These are phyloP conservation scores for Natator depressus DNA, from an alignment of 2,113 vertebrate genomes.

Conservation along the genomic window DNA sequence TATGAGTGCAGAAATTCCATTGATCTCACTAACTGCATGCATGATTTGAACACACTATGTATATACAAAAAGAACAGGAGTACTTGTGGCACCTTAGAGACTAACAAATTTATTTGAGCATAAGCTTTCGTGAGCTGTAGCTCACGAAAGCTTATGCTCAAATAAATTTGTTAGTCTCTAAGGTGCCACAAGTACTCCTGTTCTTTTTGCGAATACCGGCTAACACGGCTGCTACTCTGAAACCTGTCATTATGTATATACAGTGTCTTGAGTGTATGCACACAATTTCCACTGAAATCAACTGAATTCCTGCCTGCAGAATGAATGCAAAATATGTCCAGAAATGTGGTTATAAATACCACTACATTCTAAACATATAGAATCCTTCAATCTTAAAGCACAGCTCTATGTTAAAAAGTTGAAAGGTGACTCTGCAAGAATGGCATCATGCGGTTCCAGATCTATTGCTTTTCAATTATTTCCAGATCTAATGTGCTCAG, in stretches of 20 bases:
- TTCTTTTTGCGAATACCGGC: too few species aligned
- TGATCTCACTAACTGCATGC: neutral
- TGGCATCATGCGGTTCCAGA: neutral
- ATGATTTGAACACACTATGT: neutral
- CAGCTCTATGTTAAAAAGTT: neutral
- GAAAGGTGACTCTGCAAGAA: neutral
- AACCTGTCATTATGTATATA: neutral
- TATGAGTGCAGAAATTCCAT: neutral
- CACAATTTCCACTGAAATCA: neutral
- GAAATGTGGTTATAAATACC: neutral
- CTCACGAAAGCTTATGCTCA: too few species aligned
- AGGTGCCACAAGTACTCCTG: too few species aligned
- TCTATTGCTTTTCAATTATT: neutral
- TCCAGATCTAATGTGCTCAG: neutral
- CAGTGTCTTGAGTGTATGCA: rapidly evolving
- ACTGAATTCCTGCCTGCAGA: neutral
- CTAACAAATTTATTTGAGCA: too few species aligned
- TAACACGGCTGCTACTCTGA: too few species aligned
- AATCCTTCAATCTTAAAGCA: neutral
- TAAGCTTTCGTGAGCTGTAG: too few species aligned
- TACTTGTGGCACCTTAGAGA: too few species aligned
- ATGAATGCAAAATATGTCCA: neutral
- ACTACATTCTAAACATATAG: neutral
- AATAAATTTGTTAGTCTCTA: too few species aligned
- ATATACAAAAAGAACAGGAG: neutral